These are phyloP conservation scores for Chlorospingus semifuscus DNA, from an alignment of 2,797 vertebrate species.

Conservation along the genomic window DNA sequence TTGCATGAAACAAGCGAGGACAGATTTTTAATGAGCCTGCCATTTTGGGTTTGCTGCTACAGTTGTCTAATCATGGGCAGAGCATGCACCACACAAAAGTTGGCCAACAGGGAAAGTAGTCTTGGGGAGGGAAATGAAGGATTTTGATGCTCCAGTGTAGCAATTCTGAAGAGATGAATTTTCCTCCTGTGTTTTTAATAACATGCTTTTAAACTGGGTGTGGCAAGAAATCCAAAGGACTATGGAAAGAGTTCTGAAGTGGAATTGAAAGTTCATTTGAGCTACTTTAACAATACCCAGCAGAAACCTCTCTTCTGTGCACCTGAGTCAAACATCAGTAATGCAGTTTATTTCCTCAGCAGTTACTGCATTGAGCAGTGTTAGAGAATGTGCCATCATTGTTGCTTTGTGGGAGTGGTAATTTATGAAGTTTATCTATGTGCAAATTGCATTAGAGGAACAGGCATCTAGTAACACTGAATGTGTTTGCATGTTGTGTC, in stretches of 20 bases:
- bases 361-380: not conserved
- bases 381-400: not conserved
- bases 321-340: not conserved
- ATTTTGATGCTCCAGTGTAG: not conserved
- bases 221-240: not conserved
- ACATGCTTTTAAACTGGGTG: not conserved
- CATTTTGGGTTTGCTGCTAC: not conserved
- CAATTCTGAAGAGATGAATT: not conserved
- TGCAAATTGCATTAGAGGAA: not conserved
- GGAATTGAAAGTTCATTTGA: not conserved
- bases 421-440: not conserved
- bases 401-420: not conserved
- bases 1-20: not conserved
- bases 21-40: not conserved
- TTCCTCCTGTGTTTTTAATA: not conserved
- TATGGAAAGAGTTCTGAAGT: not conserved
- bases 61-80: not conserved
- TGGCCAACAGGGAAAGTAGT: rapidly evolving
- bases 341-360: not conserved
- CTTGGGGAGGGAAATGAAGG: not conserved
- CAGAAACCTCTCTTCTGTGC: not conserved
- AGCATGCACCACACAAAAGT: not conserved
- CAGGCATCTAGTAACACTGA: not conserved
- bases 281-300: not conserved
- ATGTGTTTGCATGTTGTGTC: not conserved